These are phyloP conservation scores for Euclidia mi DNA, from an alignment of 2,888 invertebrate species.

Conservation along the genomic window DNA sequence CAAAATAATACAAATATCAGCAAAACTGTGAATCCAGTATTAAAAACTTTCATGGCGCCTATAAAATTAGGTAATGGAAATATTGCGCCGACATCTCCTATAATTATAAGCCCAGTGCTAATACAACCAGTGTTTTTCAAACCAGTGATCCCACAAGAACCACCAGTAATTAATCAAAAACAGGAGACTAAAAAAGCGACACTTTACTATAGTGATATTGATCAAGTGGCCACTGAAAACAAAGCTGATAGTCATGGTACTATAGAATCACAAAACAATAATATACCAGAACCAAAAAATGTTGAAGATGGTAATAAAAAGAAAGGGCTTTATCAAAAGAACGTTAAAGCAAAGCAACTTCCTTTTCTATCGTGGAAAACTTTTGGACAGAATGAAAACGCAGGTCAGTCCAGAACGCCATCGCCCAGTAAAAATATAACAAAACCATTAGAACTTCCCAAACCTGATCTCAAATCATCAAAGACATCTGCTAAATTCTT, in stretches of 20 bases:
- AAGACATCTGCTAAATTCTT: slow-evolving; percentile 11
- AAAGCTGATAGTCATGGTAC: slow-evolving; percentile 65
- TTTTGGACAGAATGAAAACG: slow-evolving; percentile 64
- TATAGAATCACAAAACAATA: slow-evolving; percentile 44
- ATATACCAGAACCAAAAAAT: slow-evolving; percentile 34
- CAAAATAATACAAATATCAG: slow-evolving; percentile 48
- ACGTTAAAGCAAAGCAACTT: slow-evolving; percentile 70
- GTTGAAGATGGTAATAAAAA: slow-evolving; percentile 57
- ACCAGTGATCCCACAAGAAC: slow-evolving; percentile 41
- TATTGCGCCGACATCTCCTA: slow-evolving; percentile 66
- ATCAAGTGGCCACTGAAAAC: slow-evolving; percentile 70
- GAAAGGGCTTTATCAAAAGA: slow-evolving; percentile 75
- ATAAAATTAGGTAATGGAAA: slow-evolving; percentile 69
- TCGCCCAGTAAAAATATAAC: slow-evolving; percentile 54
- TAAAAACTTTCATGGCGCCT: slow-evolving; percentile 74
- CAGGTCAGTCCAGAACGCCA: slow-evolving; percentile 58
- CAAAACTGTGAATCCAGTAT: slow-evolving; percentile 54
- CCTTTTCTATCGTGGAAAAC: slow-evolving; percentile 72
- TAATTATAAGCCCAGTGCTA: slow-evolving; percentile 81
- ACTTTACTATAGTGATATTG: slow-evolving; percentile 81
- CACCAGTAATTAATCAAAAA: slow-evolving; percentile 23
- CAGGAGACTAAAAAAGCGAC: slow-evolving; percentile 66
- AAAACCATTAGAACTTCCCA: slow-evolving; percentile 53
- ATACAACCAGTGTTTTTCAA: slow-evolving; percentile 79
- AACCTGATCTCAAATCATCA: slow-evolving; percentile 33